Evolutionary conservation across 2,888 invertebrate species (phyloP).

Genomic region (Aleiodes alternator): DNA sequence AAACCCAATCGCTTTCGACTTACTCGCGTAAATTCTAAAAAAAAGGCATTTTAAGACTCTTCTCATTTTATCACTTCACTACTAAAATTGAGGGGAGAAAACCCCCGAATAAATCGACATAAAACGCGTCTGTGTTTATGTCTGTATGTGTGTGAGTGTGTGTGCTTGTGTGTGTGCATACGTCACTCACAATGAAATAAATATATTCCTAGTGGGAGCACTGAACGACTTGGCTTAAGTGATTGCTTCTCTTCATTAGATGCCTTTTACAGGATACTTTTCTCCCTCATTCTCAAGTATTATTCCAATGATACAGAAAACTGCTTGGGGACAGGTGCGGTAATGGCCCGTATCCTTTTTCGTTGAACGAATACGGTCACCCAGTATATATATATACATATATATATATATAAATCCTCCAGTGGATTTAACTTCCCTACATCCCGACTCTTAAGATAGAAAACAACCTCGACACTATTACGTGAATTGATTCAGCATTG

Average conservation of each 20-base stretch:
- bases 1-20: too few species aligned
- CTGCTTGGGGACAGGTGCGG: slow-evolving; percentile 70
- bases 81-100: not conserved
- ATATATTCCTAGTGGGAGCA: slow-evolving; percentile 46
- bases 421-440: slow-evolving; percentile 60
- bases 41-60: too few species aligned
- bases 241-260: slow-evolving; percentile 74
- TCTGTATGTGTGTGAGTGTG: too few species aligned
- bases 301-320: slow-evolving; percentile 25
- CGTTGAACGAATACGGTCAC: too few species aligned
- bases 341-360: slow-evolving; percentile 69
- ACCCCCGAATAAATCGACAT: not conserved
- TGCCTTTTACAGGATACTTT: slow-evolving; percentile 53
- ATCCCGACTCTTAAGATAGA: slow-evolving; percentile 7
- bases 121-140: slow-evolving; percentile 1
- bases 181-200: slow-evolving; percentile 13
- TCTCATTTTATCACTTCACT: too few species aligned
- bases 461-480: slow-evolving; percentile 66
- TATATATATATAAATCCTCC: slow-evolving; percentile 27
- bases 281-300: slow-evolving; percentile 19
- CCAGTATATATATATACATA: slow-evolving; percentile 25
- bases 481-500: slow-evolving; percentile 72
- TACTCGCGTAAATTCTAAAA: too few species aligned
- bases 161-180: too few species aligned
- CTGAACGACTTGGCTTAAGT: slow-evolving; percentile 64